Base-by-base conservation (phyloP, 2,113 vertebrate species). In the Sebastes fasciatus region DNA sequence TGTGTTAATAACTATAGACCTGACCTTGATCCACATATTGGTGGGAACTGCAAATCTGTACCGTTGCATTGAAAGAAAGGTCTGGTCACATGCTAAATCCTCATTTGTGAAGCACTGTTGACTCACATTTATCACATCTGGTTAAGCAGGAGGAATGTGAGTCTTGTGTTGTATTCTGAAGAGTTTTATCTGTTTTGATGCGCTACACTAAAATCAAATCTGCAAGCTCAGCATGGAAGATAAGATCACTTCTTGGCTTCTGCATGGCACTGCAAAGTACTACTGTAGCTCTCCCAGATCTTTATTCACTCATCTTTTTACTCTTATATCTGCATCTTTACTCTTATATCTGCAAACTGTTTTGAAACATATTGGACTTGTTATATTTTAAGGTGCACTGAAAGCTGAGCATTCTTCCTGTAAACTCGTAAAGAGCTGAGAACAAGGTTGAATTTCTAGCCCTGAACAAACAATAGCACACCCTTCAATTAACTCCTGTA, bases 1-100 rank as follows among this genome's bases (percentile, higher is more conserved):
- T 13, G 61, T 74, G 76, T 88, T 66, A 74, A 74, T 72, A 64
- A 67, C 72, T 78, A 64, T 58, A 76, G 74, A 63, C 60, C 67
- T 26, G 40, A 77, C 79, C n/a, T 58, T 74, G 69, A 2, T 70
- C 74, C 70, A 69, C 63, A 74, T 74, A 26, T 54, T 26, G 60
- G 48, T 57, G 45, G 48, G 17, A 83, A 77, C 43, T 14, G 46
- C 0, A 13, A 46, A 16, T 65, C 45, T 77, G 72, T 64, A 40
- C 14, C 16, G 1, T 1, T 13, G n/a, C 52, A 55, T 45, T 69
- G 14, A 42, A 40, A 43, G 45, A 52, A 42, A 13, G 10, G 17
- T 9, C 12, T 3, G 4, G 11, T 26, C 45, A 48, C 21, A 1
- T 9, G 8, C 4, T 40, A 4, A 55, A 46, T 48, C 54, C 62